Evolutionary conservation across 2,113 vertebrate genomes (phyloP).

Genomic region (Canis aureus): DNA sequence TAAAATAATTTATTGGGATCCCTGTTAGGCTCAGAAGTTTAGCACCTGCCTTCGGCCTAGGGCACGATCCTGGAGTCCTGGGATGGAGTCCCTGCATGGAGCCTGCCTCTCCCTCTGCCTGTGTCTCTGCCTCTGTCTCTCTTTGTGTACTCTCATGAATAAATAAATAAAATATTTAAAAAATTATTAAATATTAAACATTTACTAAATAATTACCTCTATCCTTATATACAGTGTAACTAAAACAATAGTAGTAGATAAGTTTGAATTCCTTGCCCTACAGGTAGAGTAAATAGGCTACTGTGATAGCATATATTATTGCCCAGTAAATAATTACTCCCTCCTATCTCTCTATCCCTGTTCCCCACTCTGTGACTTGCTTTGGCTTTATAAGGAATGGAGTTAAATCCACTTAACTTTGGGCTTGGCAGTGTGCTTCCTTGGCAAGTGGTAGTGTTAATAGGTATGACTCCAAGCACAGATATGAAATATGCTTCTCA

Average conservation of each 20-base stretch:
- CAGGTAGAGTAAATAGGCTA: not conserved
- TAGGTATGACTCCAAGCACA: not conserved
- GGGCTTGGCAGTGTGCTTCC: not conserved
- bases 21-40: no score
- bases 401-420: not conserved
- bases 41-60: no score
- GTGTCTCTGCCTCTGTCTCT: no score
- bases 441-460: not conserved
- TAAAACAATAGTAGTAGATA: not conserved
- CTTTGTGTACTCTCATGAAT: no score
- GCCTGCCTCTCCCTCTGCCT: no score
- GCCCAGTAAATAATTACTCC: not conserved
- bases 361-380: not conserved
- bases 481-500: not conserved
- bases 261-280: constrained; percentile 13
- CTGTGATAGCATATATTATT: not conserved
- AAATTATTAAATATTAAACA: not conserved
- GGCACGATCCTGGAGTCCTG: no score
- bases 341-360: not conserved
- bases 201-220: not conserved
- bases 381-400: not conserved
- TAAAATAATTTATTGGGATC: no score
- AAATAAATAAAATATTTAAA: no score
- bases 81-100: no score
- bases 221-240: not conserved